Conservation (phyloP, 1,140 invertebrate species). For the Plutomurus gul region DNA sequence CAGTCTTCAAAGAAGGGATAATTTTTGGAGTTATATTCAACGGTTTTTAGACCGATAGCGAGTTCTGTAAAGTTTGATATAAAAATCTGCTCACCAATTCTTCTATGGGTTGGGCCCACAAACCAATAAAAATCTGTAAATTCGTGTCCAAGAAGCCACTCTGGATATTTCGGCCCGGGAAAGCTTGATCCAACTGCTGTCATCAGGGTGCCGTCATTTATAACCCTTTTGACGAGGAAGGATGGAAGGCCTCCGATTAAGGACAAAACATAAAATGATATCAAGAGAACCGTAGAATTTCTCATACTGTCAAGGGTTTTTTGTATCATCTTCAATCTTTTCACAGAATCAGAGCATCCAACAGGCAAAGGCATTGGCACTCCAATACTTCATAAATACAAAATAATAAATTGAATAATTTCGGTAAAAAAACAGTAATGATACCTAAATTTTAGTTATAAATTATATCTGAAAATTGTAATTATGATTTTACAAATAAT, state of each 20-base stretch:
- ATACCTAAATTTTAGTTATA: neutral
- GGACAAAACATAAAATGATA: neutral
- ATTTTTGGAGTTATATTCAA: no score
- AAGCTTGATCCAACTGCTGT: neutral
- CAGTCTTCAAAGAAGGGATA: no score
- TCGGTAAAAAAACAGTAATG: no score
- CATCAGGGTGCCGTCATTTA: no score
- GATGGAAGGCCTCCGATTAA: neutral
- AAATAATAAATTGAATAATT: no score
- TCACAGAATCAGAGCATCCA: conserved; percentile 1
- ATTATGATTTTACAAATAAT: no score
- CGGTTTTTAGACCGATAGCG: no score
- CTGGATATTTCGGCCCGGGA: neutral
- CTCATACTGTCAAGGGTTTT: no score
- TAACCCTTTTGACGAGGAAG: no score
- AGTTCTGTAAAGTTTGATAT: no score
- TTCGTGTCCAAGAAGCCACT: neutral
- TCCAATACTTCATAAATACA: neutral
- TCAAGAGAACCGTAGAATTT: no score
- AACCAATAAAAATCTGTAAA: neutral
- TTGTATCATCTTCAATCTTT: neutral
- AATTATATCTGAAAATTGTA: no score
- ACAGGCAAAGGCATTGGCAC: conserved; percentile 21
- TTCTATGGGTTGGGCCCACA: neutral
- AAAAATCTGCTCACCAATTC: neutral